A percentile compares a stretch with the other conserved stretches of the same genome.
phyloP scores from a whole-genome alignment of 2,888 invertebrate genomes.

The Clusia tigrina region DNA sequence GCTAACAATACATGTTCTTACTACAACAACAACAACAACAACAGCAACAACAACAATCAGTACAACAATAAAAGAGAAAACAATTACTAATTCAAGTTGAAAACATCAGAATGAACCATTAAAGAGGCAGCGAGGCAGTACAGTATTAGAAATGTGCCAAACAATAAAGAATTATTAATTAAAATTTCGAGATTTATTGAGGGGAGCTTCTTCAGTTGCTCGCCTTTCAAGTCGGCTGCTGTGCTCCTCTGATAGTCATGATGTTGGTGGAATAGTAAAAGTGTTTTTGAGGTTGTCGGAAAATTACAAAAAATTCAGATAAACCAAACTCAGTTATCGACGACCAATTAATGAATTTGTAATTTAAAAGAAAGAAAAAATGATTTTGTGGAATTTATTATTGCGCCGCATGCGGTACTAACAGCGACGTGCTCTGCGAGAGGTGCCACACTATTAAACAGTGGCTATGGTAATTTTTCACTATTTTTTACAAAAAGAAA shows the following conservation, averaged over 20 bases:
- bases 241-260: too few species aligned
- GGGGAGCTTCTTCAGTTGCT: too few species aligned
- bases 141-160: constrained; percentile 27
- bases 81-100: constrained; percentile 28
- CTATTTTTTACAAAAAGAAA: too few species aligned
- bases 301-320: background rate
- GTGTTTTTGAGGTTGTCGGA: background rate
- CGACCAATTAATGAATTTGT: constrained; percentile 4
- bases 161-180: constrained; percentile 55
- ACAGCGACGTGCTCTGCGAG: background rate
- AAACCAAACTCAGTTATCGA: too few species aligned
- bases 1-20: constrained; percentile 31
- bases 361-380: background rate
- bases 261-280: background rate
- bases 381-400: background rate
- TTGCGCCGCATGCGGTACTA: constrained; percentile 1
- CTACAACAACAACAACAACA: constrained; percentile 23
- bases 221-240: too few species aligned
- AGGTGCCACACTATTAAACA: constrained; percentile 5
- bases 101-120: background rate
- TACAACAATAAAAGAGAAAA: constrained; percentile 46
- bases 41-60: constrained; percentile 21
- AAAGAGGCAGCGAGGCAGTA: background rate
- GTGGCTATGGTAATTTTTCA: background rate
- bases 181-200: constrained; percentile 40